Conservation (phyloP, 2,888 invertebrate genomes). For the Drosophila bunnanda region DNA sequence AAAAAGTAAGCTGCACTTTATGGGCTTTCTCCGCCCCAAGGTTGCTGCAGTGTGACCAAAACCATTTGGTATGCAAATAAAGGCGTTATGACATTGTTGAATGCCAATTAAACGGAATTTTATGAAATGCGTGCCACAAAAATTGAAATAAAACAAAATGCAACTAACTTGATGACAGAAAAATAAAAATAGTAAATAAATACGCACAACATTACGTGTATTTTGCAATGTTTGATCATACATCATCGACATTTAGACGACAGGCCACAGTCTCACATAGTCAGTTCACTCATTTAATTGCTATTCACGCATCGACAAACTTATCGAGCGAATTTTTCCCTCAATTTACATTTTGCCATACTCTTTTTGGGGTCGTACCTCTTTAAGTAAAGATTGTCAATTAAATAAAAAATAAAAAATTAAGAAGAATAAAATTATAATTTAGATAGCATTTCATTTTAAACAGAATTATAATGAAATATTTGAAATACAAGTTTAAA, state of each 20-base stretch:
- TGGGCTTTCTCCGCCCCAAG: constrained; percentile 61
- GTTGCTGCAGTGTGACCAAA: constrained; percentile 35
- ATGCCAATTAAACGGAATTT: constrained; percentile 63
- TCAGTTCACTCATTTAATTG: constrained; percentile 33
- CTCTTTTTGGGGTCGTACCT: neutral
- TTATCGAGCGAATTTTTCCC: constrained; percentile 16
- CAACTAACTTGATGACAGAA: neutral
- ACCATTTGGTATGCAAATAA: neutral
- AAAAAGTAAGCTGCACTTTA: constrained; percentile 62
- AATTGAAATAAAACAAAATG: constrained; percentile 9
- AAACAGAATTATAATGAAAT: neutral
- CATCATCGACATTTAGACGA: constrained; percentile 27
- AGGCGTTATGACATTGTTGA: constrained; percentile 73
- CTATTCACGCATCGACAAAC: constrained; percentile 35
- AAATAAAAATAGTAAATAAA: neutral
- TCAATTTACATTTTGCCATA: constrained; percentile 25
- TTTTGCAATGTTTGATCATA: constrained; percentile 18
- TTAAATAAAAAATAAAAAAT: neutral
- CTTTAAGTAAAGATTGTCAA: neutral
- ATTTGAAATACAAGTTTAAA: neutral
- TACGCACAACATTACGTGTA: neutral
- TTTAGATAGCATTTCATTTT: too few species aligned
- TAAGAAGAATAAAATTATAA: too few species aligned
- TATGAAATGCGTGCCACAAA: constrained; percentile 10
- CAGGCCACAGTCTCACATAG: constrained; percentile 16